phyloP scores from a whole-genome alignment of 1,140 invertebrate genomes.

The Hyposmocoma kahamanoa region DNA sequence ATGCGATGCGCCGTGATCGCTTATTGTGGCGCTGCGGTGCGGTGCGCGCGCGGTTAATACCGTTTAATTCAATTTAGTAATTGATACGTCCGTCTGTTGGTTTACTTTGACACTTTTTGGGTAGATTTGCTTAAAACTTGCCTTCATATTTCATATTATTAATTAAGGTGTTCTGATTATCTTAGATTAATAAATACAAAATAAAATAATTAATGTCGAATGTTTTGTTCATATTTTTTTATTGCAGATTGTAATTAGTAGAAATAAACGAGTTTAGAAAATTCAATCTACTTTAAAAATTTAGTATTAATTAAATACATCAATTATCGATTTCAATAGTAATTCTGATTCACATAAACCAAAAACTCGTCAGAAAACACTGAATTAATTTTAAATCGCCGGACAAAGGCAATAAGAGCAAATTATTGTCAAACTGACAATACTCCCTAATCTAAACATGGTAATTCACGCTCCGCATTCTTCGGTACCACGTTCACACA shows the following conservation, averaged over 20 bases:
- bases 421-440: conserved; percentile 63
- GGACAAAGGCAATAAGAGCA: conserved; percentile 28
- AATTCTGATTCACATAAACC: no score
- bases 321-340: no score
- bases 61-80: conserved; percentile 73
- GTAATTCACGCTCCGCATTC: conserved; percentile 70
- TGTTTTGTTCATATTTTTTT: not conserved
- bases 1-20: conserved; percentile 64
- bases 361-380: no score
- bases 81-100: conserved; percentile 64
- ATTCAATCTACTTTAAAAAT: not conserved
- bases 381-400: no score
- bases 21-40: conserved; percentile 63
- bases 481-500: conserved; percentile 58
- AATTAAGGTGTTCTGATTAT: no score
- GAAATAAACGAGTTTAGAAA: not conserved
- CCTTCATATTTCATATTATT: no score
- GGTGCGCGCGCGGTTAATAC: conserved; percentile 58
- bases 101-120: conserved; percentile 33
- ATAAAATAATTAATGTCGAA: not conserved
- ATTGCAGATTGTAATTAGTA: no score
- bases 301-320: no score
- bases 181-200: no score
- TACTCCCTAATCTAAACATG: conserved; percentile 54
- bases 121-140: conserved; percentile 20